Percentiles rank a stretch among this genome's conserved stretches.
Conservation (phyloP, 2,797 vertebrate genomes). For the Sciurus vulgaris region DNA sequence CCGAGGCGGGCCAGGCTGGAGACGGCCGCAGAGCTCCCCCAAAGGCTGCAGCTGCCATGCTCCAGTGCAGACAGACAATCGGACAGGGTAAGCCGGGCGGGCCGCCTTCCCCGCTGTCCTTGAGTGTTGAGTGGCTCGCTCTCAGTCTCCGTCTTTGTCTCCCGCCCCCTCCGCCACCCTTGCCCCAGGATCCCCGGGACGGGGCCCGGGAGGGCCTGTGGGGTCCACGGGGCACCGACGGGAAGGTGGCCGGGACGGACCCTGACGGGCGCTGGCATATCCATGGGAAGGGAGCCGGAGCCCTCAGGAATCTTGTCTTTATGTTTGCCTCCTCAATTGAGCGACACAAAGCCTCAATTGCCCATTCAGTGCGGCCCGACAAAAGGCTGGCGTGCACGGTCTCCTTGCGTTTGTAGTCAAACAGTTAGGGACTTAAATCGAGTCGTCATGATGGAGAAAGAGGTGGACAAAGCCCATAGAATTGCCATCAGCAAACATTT, state of each 20-base stretch:
- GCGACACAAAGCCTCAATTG: constrained; percentile 99
- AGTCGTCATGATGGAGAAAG: constrained; percentile 99
- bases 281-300: constrained; percentile 99
- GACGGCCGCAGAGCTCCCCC: constrained; percentile 78
- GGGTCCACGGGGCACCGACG: constrained; percentile 87
- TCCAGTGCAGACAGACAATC: constrained; percentile 89
- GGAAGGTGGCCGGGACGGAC: constrained; percentile 91
- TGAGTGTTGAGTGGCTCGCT: constrained; percentile 84
- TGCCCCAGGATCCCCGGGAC: neutral
- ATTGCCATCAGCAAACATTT: constrained; percentile 99
- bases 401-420: constrained; percentile 99
- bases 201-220: constrained; percentile 44
- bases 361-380: constrained; percentile 98
- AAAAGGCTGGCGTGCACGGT: constrained; percentile 99
- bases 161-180: neutral
- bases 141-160: neutral
- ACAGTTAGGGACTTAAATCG: constrained; percentile 99
- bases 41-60: constrained; percentile 87
- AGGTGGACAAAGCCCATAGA: constrained; percentile 99
- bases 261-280: constrained; percentile 96
- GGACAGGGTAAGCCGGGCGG: constrained; percentile 86
- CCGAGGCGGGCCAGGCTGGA: neutral
- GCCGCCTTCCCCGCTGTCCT: constrained; percentile 89
- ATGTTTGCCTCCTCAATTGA: constrained; percentile 99
- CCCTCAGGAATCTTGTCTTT: constrained; percentile 99